Base-by-base conservation (phyloP, 1,140 invertebrate species). In the Sweltsa coloradensis region DNA sequence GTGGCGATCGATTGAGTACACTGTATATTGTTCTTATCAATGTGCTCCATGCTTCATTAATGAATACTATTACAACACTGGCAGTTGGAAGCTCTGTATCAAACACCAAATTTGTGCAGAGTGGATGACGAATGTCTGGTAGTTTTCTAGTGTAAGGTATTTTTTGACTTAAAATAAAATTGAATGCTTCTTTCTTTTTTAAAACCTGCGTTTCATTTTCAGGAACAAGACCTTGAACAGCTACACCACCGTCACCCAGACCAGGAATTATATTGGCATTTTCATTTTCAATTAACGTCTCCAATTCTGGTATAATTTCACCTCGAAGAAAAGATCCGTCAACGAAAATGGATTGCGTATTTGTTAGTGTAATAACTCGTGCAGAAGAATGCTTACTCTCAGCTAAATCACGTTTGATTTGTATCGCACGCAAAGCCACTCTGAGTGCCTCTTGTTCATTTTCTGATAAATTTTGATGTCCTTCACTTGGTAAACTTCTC, bases 31-130 rank as follows among this genome's bases (percentile, higher is more conserved):
- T 93, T 18, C 90, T 60, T 21, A 94, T 57, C 31, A 95, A 72
- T 21, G 88, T 80, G 4, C 86, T 85, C 63, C 83, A 84, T 3
- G 89, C 82, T 69, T 95, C 91, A 63, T 95, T 90, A 58, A 81
- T 87, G 68, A 90, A 94, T 54, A 92, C 88, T 37, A 94, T 79
- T 25, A 94, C 73, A 11, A 94, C 76, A 52, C 71, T 75, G 3
- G 74, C 67, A 9, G 63, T 65, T 23, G 75, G 74, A n/a, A 80
- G 57, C 49, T 63, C 65, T 11, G 66, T 58, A 59, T 69, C 63
- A 54, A 80, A 82, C 7, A 50, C 55, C 18, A 76, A 58, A 16
- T 57, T 51, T 53, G 66, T 66, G 57, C 78, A 81, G 82, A 72
- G 67, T 21, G 71, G 60, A 68, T 92, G 78, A 49, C 90, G 70